Evolutionary conservation across 2,888 invertebrate genomes (phyloP), one percentile per base, ranked within the genome.

Genomic region (Nasonovia ribisnigri): DNA sequence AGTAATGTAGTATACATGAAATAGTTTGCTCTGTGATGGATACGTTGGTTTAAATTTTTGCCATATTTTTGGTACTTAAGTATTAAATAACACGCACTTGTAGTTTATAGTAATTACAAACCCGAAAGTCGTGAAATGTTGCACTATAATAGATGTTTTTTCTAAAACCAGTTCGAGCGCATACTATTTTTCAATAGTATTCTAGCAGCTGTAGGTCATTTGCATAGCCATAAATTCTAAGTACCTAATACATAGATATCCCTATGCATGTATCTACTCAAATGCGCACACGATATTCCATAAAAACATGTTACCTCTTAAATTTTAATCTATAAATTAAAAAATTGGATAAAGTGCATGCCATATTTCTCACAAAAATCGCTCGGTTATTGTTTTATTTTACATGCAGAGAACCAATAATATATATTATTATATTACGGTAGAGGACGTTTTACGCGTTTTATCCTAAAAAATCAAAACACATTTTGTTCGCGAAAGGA

Each of bases 171-270:
- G 91, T 92, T 92, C 36, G 24, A 92, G 26, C 24, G 26, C 24
- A 51, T 42, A 60, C 60, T 60, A 86, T 60, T 46, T 91, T 54
- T 43, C 42, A 57, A n/a, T 86, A 57, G 26, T 48, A 57, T 36
- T 91, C n/a, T 86, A 86, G 57, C 91, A 92, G 86, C 60, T 92
- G 91, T 54, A 36, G 46, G 86, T 86, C 46, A 86, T 92, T 92
- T n/a, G 36, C 86, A 60, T 57, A 92, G 57, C 29, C 60, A 60
- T 92, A 60, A 86, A 92, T 87, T 92, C 43, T 92, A 87, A 92
- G 57, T 46, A 60, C 86, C 24, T 86, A 86, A n/a, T n/a, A 54
- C 20, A 13, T 54, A 48, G 16, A 51, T 87, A 87, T 20, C 77
- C 77, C 36, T 77, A 77, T 77, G 36, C 20, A 36, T 36, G 36